Percentiles rank a stretch among this genome's conserved stretches.
Conservation (phyloP, 2,888 invertebrate genomes). For the Ferrisia virgata region DNA sequence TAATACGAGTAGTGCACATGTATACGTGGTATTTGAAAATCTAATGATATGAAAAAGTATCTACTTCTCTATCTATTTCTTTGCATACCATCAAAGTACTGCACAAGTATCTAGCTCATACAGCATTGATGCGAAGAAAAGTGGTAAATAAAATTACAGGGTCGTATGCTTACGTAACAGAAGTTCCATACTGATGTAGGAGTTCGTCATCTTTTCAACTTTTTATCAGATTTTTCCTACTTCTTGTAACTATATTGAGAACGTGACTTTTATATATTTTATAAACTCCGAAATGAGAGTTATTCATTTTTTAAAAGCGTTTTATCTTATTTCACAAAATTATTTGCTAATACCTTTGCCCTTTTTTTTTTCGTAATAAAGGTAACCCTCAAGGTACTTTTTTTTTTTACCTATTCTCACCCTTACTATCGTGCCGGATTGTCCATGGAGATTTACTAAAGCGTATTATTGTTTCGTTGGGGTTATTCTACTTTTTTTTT, state of each 20-base stretch:
- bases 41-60: not conserved
- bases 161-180: not conserved
- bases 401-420: not conserved
- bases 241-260: not conserved
- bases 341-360: not conserved
- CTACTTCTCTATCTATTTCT: not conserved
- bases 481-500: not conserved
- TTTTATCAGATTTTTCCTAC: not conserved
- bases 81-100: too few species aligned
- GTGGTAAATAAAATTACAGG: not conserved
- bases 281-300: not conserved
- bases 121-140: too few species aligned
- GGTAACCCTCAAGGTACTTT: not conserved
- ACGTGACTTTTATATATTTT: constrained; percentile 24
- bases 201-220: not conserved
- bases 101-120: too few species aligned
- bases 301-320: constrained; percentile 1
- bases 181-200: not conserved
- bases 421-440: not conserved
- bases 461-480: not conserved
- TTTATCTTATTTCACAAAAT: not conserved
- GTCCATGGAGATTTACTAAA: not conserved
- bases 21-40: not conserved
- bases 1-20: not conserved
- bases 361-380: not conserved